Conservation (phyloP, 1,140 invertebrate species). For the Riptortus pedestris region DNA sequence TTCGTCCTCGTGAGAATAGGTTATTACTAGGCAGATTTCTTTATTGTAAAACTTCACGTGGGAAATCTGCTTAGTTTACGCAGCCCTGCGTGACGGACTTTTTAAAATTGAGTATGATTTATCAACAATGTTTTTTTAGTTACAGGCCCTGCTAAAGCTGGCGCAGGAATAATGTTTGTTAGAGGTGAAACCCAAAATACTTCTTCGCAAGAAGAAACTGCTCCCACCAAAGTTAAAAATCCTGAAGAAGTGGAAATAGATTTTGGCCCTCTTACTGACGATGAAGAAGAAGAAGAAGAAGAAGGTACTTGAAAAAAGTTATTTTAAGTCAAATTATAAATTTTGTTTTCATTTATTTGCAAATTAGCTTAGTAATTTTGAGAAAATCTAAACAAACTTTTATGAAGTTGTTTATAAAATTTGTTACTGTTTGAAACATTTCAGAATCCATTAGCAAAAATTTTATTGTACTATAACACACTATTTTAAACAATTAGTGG, state of each 20-base stretch:
- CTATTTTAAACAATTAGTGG: too few relatives aligned
- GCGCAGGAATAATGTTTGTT: constrained; percentile 51
- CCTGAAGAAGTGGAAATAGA: constrained; percentile 91
- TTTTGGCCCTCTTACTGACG: constrained; percentile 51
- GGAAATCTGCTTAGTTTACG: too few relatives aligned
- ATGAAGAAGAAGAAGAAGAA: constrained; percentile 56
- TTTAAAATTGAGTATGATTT: background rate
- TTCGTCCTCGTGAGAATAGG: too few relatives aligned
- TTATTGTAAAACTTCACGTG: too few relatives aligned
- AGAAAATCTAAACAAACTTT: too few relatives aligned
- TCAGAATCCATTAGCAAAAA: too few relatives aligned
- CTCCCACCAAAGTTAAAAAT: constrained; percentile 66
- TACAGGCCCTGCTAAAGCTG: background rate
- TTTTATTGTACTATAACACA: too few relatives aligned
- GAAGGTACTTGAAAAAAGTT: constrained; percentile 43
- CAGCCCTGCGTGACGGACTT: too few relatives aligned
- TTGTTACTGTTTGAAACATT: too few relatives aligned
- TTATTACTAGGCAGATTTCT: too few relatives aligned
- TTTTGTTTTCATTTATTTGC: constrained; percentile 14
- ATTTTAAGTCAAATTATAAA: constrained; percentile 28
- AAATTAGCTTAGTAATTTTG: too few relatives aligned
- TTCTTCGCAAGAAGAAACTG: constrained; percentile 53
- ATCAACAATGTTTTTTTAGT: background rate
- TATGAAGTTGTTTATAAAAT: too few relatives aligned
- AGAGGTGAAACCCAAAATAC: constrained; percentile 73